These are phyloP conservation scores for Pachyuromys duprasi DNA, from an alignment of 2,797 vertebrate species.

Conservation along the genomic window DNA sequence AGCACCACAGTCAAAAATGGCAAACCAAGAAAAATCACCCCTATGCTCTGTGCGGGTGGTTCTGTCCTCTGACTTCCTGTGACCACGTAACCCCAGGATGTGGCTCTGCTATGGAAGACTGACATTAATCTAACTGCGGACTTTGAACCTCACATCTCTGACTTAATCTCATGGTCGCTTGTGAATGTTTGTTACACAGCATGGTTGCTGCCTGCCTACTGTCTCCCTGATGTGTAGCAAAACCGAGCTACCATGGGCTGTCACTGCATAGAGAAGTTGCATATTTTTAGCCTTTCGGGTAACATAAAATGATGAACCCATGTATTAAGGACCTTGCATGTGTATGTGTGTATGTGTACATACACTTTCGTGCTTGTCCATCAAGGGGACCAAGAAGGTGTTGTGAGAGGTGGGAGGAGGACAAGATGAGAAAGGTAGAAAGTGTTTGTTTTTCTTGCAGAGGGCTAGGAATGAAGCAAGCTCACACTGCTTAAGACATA, in stretches of 20 bases:
- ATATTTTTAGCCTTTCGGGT: neutral
- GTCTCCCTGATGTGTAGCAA: neutral
- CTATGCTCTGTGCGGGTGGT: neutral
- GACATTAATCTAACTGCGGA: fast-evolving
- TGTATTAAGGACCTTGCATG: neutral
- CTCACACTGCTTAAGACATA: neutral
- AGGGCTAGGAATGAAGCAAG: neutral
- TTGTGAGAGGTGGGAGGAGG: neutral
- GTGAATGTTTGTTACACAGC: neutral
- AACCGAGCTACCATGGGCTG: neutral
- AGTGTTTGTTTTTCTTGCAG: neutral
- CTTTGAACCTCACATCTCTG: neutral
- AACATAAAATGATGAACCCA: neutral
- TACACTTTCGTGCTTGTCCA: neutral
- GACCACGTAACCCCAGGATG: fast-evolving
- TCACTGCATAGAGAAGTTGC: neutral
- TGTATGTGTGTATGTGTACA: neutral
- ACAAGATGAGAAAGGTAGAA: neutral
- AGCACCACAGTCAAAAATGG: neutral
- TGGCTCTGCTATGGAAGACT: neutral
- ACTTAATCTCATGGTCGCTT: neutral
- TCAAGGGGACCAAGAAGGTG: neutral
- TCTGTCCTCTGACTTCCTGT: neutral
- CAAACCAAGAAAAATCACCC: neutral
- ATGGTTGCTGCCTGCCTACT: neutral